These are phyloP conservation scores for Pachypeltis micranthus DNA, from an alignment of 1,140 invertebrate species.

Conservation along the genomic window DNA sequence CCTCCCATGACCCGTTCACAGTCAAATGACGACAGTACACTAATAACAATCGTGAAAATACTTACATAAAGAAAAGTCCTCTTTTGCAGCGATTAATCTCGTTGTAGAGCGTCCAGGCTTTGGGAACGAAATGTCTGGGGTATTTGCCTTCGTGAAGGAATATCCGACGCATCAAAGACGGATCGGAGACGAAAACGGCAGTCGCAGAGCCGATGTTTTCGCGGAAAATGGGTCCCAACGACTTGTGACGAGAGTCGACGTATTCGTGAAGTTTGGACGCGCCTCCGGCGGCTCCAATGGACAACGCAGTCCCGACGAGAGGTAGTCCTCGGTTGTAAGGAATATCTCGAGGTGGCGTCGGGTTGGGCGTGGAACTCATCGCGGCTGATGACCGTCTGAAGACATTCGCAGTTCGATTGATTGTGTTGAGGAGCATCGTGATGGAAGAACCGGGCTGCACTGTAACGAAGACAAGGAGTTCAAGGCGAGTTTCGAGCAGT, in stretches of 20 bases:
- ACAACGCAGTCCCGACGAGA: constrained; percentile 41
- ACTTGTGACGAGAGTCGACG: constrained; percentile 53
- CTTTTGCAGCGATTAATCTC: constrained; percentile 51
- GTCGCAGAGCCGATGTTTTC: constrained; percentile 54
- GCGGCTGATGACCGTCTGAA: too few species aligned
- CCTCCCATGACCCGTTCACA: too few species aligned
- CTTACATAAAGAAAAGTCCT: constrained; percentile 78
- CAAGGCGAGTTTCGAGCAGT: too few species aligned
- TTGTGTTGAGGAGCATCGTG: too few species aligned
- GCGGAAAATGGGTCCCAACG: constrained; percentile 61
- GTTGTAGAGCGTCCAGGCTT: constrained; percentile 71
- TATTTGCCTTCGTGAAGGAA: constrained; percentile 65
- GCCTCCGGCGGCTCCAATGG: constrained; percentile 35
- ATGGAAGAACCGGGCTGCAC: too few species aligned
- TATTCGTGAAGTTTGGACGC: constrained; percentile 50
- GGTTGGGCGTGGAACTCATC: too few species aligned
- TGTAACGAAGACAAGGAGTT: too few species aligned
- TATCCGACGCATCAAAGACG: constrained; percentile 52
- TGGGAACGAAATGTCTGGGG: constrained; percentile 65
- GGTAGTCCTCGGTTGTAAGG: constrained; percentile 36
- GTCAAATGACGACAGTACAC: too few species aligned
- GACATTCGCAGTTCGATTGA: too few species aligned
- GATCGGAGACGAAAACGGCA: constrained; percentile 58
- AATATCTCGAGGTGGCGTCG: background rate
- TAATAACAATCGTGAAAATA: constrained; percentile 20